Evolutionary conservation across 2,888 invertebrate species (phyloP), one percentile per base, ranked within the genome.

Genomic region (Steinernema scapterisci): DNA sequence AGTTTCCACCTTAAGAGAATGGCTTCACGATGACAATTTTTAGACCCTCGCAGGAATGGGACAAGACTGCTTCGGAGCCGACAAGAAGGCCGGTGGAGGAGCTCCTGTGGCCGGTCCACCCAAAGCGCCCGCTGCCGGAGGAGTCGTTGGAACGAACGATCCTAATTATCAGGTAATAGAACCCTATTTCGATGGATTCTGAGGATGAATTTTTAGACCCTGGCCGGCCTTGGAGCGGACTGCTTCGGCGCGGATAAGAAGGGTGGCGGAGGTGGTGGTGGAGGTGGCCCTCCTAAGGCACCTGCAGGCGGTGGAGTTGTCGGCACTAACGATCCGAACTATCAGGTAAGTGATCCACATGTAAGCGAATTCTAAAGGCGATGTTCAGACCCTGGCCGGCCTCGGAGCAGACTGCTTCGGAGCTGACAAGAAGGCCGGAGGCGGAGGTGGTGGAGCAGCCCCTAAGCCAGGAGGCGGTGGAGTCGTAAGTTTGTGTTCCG

Each of bases 161-260:
- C 76, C 76, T 6, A 76, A 76, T 23, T 76, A 76, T 27, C 73
- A 74, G 74, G 63, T 63, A 25, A 52, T 5, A 9, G 1, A 23
- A 3, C 5, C 21, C 63, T 1, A 6, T 63, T 27, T 63, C 16
- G 31, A 6, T 3, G 3, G 5, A 11, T 16, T 31, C 16, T 11
- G 27, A 25, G 31, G 13, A 16, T 16, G 3, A 6, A 31, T 27
- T 9, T 38, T 27, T n/a, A 51, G 52, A 76, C 76, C 2, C 38
- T 76, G 52, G 76, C 76, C 11, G 71, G 51, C n/a, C 44, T 75
- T 11, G 74, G 71, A 6, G 63, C 13, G 6, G 74, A 74, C 19
- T 70, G 63, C 27, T 75, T 75, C 21, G 74, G 74, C 7, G 72
- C 52, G 5, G 73, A 74, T 43, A 74, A 74, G 71, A 76, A 76